Evolutionary conservation across 2,113 vertebrate species (phyloP), one percentile per base, ranked within the genome.

Genomic region (Mormyrus lacerda): DNA sequence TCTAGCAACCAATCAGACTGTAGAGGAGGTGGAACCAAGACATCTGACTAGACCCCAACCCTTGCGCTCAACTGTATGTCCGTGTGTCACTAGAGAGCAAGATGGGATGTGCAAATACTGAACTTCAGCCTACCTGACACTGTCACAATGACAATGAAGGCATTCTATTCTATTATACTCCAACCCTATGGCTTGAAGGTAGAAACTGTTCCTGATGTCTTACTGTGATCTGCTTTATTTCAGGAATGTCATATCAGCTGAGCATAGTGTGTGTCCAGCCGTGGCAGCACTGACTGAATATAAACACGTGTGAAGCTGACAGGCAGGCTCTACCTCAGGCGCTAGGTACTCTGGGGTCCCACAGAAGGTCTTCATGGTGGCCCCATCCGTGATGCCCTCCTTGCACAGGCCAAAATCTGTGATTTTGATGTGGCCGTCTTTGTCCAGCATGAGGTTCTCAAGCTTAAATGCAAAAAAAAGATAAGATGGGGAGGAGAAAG

Each of bases 341-440:
- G 98, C 98, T 90, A 99, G 96, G 94, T 99, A 99, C 94, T 99
- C 98, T 0, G 98, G 98, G 3, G 98, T 99, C 90, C 98, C 98
- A 86, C 98, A 99, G 92, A 99, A 99, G n/a, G 98, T 99, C 94
- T 98, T 99, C 98, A 99, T 99, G 17, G 98, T 99, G 92, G 98
- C 98, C 0, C 98, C 98, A 11, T 99, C 98, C 87, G 98, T 99
- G 93, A 99, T 98, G 58, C 98, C 98, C 93, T 99, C 98, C 95
- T 99, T 99, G 95, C 98, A 99, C 61, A 99, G 95, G 24, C 98
- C 98, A 27, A 99, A 99, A 93, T 99, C 98, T 58, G 98, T 99
- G 93, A 99, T 99, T 94, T 99, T 99, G 94, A 99, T 97, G 94
- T 99, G 98, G 45, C 98, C 98, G 1, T 99, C 98, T 94, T 98